phyloP scores from a whole-genome alignment of 2,797 vertebrate species.

The Acanthis flammea region DNA sequence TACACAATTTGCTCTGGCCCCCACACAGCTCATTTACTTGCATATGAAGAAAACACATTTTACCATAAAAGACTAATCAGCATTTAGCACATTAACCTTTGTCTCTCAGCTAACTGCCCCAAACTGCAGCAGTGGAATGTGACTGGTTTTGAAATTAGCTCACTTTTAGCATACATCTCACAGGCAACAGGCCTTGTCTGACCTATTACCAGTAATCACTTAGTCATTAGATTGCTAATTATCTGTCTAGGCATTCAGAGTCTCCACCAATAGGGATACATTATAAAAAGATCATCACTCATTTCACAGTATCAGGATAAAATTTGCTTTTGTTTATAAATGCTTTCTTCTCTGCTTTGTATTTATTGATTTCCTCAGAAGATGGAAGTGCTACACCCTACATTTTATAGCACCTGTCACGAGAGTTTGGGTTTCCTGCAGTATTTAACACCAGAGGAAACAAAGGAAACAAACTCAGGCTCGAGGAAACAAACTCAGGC shows the following conservation, averaged over 20 bases:
- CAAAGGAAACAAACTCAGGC: background rate
- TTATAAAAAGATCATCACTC: background rate
- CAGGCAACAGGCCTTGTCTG: background rate
- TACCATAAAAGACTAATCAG: background rate
- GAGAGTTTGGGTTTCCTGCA: background rate
- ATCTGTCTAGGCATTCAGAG: background rate
- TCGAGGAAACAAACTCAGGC: background rate
- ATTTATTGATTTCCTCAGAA: background rate
- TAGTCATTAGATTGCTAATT: background rate
- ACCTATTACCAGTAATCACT: background rate
- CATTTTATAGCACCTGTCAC: background rate
- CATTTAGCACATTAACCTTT: background rate
- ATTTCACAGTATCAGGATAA: background rate
- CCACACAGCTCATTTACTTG: background rate
- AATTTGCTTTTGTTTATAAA: background rate
- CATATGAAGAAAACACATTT: background rate
- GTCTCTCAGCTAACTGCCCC: background rate
- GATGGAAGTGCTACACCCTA: background rate
- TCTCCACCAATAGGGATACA: accelerated
- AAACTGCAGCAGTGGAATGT: background rate
- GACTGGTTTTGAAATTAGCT: background rate
- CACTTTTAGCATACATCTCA: background rate
- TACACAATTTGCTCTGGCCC: background rate
- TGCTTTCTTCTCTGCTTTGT: background rate
- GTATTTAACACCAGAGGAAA: background rate